phyloP scores from a whole-genome alignment of 2,888 invertebrate species.

The Camponotus fellah region DNA sequence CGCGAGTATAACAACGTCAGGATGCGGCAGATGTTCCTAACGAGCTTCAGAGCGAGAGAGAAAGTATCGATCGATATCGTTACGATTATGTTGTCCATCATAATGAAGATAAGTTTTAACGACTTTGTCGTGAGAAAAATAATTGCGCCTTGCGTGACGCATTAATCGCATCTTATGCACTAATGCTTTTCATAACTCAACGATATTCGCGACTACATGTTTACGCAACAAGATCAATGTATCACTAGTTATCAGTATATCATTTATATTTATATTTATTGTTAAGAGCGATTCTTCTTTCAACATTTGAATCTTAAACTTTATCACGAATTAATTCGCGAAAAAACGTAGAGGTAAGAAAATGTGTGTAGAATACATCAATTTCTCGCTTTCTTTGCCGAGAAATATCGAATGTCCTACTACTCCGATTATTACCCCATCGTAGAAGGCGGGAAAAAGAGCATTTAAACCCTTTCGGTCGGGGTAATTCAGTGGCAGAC shows the following conservation, averaged over 20 bases:
- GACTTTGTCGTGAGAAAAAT: conserved; percentile 37
- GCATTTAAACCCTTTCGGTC: conserved; percentile 83
- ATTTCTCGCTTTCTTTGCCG: not conserved
- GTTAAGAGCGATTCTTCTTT: not conserved
- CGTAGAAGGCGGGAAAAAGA: conserved; percentile 77
- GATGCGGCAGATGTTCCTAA: conserved; percentile 83
- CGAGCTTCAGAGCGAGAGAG: conserved; percentile 73
- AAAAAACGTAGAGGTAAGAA: not conserved
- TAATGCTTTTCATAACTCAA: not conserved
- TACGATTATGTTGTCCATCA: conserved; percentile 48
- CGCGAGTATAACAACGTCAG: conserved; percentile 77
- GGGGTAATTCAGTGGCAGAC: conserved; percentile 74
- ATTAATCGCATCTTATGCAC: not conserved
- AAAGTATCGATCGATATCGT: conserved; percentile 82
- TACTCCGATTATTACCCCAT: conserved; percentile 46
- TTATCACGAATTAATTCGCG: not conserved
- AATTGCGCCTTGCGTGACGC: not conserved
- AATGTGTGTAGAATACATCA: not conserved
- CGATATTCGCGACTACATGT: not conserved
- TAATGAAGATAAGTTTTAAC: conserved; percentile 67
- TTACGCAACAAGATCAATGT: not conserved
- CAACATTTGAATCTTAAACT: not conserved
- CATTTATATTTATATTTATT: too few species aligned
- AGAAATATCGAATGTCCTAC: conserved; percentile 15
- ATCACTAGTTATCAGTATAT: not conserved